Evolutionary conservation across 2,888 invertebrate species (phyloP), one percentile per base, ranked within the genome.

Genomic region (Orchestes rusci): DNA sequence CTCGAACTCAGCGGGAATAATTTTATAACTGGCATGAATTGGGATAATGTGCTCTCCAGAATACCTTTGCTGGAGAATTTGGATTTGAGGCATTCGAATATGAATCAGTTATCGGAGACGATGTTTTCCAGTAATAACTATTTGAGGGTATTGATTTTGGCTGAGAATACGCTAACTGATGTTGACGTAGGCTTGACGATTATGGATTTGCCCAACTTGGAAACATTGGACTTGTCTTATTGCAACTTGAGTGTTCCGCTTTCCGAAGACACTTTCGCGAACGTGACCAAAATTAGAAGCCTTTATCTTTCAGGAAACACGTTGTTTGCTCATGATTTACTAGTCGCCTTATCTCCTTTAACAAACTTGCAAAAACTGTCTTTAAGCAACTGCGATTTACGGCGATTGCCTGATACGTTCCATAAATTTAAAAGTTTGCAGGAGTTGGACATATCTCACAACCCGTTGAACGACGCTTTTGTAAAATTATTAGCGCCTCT

Each of bases 371-470:
- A 81, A 58, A 77, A 74, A 63, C 65, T 83, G 19, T 80, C 81
- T 48, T 64, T 83, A 54, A 79, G 79, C 56, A 77, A 80, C 57
- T 83, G 82, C 57, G 77, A 77, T 4, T 67, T 84, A 10, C 73
- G 72, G 15, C 74, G 73, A 43, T 66, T 83, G 27, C 83, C 82
- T 1, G 74, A 80, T 53, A 79, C 78, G 17, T 82, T 83, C 58
- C 75, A 79, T 55, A 74, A 76, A 12, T 76, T 82, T 46, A 76
- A 77, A 54, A 73, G 79, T 58, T 71, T 84, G 13, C 73, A 77
- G 54, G 80, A 82, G 58, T 68, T 83, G 28, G 82, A 82, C 56
- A 79, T 83, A 58, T 82, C 82, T 1, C 73, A 78, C 58, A 83
- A 83, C 64, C 82, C 83, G 1, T 66, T 83, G 1, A 74, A 76